These are phyloP conservation scores for Lipophrys pholis DNA, from an alignment of 2,113 vertebrate species.

Conservation along the genomic window DNA sequence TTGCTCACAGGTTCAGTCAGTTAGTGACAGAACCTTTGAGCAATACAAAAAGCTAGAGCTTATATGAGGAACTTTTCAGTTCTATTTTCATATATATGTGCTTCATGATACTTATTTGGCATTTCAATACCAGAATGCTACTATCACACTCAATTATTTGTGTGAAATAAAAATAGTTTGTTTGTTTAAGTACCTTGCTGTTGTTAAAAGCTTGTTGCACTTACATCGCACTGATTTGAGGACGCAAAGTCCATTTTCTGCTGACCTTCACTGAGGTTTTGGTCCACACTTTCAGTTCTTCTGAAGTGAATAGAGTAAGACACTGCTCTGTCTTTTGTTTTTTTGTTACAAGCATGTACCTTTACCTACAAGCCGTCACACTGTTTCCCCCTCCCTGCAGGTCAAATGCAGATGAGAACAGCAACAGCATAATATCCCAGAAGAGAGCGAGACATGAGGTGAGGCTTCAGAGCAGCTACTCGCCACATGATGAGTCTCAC, in stretches of 20 bases:
- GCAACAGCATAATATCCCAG: conserved; percentile 60
- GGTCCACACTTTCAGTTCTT: background rate
- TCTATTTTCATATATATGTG: background rate
- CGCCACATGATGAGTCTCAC: background rate
- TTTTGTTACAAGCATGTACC: background rate
- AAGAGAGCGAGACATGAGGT: conserved; percentile 95
- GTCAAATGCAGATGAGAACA: conserved; percentile 81
- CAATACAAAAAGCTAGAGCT: background rate
- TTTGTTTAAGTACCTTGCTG: conserved; percentile 3
- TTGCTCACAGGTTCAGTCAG: background rate
- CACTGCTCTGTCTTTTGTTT: too few relatives aligned
- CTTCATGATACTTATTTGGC: background rate
- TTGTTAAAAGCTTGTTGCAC: background rate
- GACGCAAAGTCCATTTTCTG: background rate
- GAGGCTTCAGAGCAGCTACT: conserved; percentile 41
- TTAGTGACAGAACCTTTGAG: background rate
- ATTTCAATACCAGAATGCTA: background rate
- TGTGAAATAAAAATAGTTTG: background rate
- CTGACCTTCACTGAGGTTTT: background rate
- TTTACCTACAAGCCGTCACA: background rate
- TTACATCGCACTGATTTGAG: background rate
- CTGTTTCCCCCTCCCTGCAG: conserved; percentile 75
- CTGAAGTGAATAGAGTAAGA: too few relatives aligned
- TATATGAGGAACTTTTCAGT: background rate
- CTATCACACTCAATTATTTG: too few relatives aligned